Base-by-base conservation (phyloP, 2,888 invertebrate species). In the Criorhina ranunculi region DNA sequence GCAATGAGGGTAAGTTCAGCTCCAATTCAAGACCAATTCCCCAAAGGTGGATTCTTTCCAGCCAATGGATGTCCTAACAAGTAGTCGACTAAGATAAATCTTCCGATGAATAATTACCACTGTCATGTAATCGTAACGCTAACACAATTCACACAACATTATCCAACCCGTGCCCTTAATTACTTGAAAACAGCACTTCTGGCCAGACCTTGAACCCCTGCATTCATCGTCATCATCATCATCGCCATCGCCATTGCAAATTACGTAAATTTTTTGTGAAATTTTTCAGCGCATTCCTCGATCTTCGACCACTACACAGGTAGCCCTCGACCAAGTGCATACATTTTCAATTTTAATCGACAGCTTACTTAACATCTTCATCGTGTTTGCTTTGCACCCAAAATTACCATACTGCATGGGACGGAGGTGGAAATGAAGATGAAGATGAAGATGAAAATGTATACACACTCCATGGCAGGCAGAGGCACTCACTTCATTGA, bases 321-420 rank as follows among this genome's bases (percentile, higher is more conserved):
- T 49, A 62, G 35, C 17, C 8, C 31, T 9, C 31, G 11, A 11
- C 31, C 9, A 24, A 11, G 24, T 12, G 24, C 64, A 60, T 31
- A 33, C 35, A 77, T 69, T 37, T 53, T 31, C 60, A 59, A 42
- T 42, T 51, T 55, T 69, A 85, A 80, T 80, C 75, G 70, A 80
- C 72, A 80, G 80, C 64, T 76, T 76, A 70, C 49, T 85, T 80
- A 85, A 80, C 85, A 80, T 85, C 85, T 80, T 67, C 80, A 80
- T 80, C 80, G 49, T 66, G 75, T 82, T 85, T 85, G 75, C 70
- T 70, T 69, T 75, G 76, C 46, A 70, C 40, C 80, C 76, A 66
- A 85, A 80, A 85, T 85, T 80, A 85, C 85, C 85, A 85, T 85
- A 85, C 85, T 75, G 79, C 67, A 79, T 51, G 24, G 6, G 57